Conservation (phyloP, 2,888 invertebrate genomes). For the Deroplatys truncata region DNA sequence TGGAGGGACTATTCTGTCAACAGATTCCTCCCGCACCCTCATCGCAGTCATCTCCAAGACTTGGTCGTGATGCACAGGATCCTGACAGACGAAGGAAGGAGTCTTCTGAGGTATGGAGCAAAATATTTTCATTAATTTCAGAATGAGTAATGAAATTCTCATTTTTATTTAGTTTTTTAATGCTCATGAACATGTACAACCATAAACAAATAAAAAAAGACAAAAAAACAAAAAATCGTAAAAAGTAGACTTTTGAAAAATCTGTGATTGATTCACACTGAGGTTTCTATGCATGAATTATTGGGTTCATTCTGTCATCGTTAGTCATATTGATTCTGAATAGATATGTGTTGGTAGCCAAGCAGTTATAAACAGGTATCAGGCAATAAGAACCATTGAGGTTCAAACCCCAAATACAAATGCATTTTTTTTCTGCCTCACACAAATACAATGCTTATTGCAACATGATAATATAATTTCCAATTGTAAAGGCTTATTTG, state of each 20-base stretch:
- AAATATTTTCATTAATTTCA: not conserved
- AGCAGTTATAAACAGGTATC: no score
- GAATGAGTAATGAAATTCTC: not conserved
- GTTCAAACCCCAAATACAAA: no score
- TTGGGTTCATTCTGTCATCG: no score
- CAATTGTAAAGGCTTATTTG: no score
- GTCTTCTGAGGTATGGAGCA: slow-evolving; percentile 60
- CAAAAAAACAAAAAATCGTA: not conserved
- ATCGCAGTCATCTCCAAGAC: slow-evolving; percentile 53
- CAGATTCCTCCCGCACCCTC: slow-evolving; percentile 56
- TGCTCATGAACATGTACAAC: not conserved
- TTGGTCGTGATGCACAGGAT: slow-evolving; percentile 46
- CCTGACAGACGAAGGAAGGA: slow-evolving; percentile 65
- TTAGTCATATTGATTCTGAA: no score
- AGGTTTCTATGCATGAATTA: no score
- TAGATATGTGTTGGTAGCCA: no score
- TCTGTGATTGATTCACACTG: no score
- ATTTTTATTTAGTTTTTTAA: not conserved
- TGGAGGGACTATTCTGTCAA: slow-evolving; percentile 92
- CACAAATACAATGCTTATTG: no score
- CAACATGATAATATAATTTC: no score
- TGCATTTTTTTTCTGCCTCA: no score
- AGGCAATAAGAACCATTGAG: no score
- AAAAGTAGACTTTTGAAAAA: not conserved
- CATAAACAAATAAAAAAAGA: not conserved